A percentile compares a stretch with the other conserved stretches of the same genome.
phyloP scores from a whole-genome alignment of 2,888 invertebrate species.

The Epicampocera succincta region DNA sequence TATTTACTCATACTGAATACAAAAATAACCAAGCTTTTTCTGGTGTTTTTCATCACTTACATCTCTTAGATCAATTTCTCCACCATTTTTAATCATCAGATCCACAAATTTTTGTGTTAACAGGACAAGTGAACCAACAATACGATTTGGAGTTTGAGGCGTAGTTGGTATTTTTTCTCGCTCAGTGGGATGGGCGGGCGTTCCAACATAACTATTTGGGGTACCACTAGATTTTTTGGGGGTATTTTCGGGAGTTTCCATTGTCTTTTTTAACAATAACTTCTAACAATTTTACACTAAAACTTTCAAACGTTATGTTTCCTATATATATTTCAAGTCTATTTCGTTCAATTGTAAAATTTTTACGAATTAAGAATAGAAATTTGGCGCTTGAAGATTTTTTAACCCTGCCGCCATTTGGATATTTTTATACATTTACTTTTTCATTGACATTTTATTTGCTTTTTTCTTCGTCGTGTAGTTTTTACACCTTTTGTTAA shows the following conservation, averaged over 20 bases:
- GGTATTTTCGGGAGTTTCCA: conserved; percentile 68
- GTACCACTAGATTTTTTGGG: conserved; percentile 59
- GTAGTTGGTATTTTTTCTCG: conserved; percentile 56
- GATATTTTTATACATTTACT: conserved; percentile 77
- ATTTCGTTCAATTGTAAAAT: conserved; percentile 23
- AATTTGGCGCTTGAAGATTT: conserved; percentile 76
- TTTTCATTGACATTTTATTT: conserved; percentile 72
- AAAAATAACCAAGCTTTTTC: conserved; percentile 65
- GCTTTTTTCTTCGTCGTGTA: conserved; percentile 36
- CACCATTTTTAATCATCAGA: conserved; percentile 78
- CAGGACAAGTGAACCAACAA: conserved; percentile 79
- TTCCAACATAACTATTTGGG: conserved; percentile 53
- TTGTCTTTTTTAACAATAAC: conserved; percentile 32
- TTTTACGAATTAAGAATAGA: conserved; percentile 75
- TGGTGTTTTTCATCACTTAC: conserved; percentile 73
- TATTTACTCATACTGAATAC: conserved; percentile 56
- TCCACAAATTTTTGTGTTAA: conserved; percentile 80
- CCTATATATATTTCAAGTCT: conserved; percentile 19
- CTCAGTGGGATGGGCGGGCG: conserved; percentile 63
- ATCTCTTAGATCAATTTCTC: conserved; percentile 79
- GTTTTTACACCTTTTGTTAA: conserved; percentile 57
- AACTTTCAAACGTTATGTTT: conserved; percentile 17
- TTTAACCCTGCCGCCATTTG: conserved; percentile 80
- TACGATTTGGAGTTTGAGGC: conserved; percentile 74
- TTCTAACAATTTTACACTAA: conserved; percentile 36